A percentile compares a stretch with the other conserved stretches of the same genome.
Conservation (phyloP, 2,888 invertebrate genomes). For the Volucella zonaria region DNA sequence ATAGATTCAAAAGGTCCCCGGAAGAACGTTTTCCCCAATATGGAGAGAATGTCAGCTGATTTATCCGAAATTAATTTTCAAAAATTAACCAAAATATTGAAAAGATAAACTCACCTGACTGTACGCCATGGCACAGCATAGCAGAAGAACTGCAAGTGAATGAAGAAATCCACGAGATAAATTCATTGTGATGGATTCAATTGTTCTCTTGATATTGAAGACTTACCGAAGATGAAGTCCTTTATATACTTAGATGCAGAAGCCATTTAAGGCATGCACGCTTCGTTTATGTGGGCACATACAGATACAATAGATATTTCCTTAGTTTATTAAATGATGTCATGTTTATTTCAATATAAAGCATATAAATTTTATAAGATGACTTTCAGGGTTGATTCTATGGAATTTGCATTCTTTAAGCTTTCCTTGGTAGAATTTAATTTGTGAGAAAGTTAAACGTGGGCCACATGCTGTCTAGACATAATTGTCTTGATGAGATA, state of each 20-base stretch:
- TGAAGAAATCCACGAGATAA: conserved; percentile 37
- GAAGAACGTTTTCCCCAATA: conserved; percentile 53
- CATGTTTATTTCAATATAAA: no score
- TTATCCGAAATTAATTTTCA: neutral
- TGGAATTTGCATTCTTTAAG: no score
- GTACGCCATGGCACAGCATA: conserved; percentile 24
- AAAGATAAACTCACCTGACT: conserved; percentile 39
- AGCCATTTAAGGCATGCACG: no score
- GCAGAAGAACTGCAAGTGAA: conserved; percentile 29
- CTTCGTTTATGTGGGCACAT: no score
- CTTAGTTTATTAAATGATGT: no score
- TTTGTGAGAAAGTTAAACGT: no score
- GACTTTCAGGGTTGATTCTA: no score
- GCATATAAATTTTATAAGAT: no score
- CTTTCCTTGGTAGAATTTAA: no score
- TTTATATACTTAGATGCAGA: conserved; percentile 29
- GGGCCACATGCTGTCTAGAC: no score
- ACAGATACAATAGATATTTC: no score
- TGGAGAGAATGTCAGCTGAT: conserved; percentile 51
- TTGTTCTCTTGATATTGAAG: neutral
- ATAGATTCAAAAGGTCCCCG: conserved; percentile 12
- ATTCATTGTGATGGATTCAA: conserved; percentile 43
- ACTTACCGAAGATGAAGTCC: conserved; percentile 1
- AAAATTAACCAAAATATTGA: neutral
- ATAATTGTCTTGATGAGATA: no score